Percentiles rank a stretch among this genome's conserved stretches.
Evolutionary conservation across 1,140 invertebrate species (phyloP).

Genomic region (Ceratina japonica): DNA sequence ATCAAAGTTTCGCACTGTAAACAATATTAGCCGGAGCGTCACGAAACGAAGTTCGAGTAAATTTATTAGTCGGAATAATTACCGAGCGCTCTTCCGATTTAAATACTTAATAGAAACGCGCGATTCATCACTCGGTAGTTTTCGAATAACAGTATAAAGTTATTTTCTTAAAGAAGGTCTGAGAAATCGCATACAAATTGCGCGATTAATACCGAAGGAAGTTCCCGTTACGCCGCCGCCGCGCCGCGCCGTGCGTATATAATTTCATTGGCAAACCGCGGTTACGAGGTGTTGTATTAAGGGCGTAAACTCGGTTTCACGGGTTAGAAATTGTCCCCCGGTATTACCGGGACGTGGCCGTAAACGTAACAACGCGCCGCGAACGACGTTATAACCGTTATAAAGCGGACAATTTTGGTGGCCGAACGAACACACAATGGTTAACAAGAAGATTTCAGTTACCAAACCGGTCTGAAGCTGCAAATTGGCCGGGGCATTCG

Average conservation of each 20-base stretch:
- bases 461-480: background rate
- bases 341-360: background rate
- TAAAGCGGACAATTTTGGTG: background rate
- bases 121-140: slow-evolving; percentile 3
- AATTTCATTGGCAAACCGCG: background rate
- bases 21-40: slow-evolving; percentile 49
- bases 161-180: too few relatives aligned
- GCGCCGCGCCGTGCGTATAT: background rate
- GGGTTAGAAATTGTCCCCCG: background rate
- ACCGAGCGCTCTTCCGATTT: slow-evolving; percentile 15
- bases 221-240: background rate
- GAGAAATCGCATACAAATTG: background rate
- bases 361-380: background rate
- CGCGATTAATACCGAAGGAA: background rate
- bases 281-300: background rate
- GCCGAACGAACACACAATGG: background rate
- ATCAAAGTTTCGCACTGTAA: slow-evolving; percentile 64
- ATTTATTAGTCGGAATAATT: slow-evolving; percentile 59
- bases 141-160: too few relatives aligned
- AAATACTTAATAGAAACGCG: slow-evolving; percentile 15
- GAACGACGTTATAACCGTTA: background rate
- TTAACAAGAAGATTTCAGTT: background rate
- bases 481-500: slow-evolving; percentile 26
- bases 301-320: background rate
- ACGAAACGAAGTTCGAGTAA: slow-evolving; percentile 8